A percentile compares a stretch with the other conserved stretches of the same genome.
These are phyloP conservation scores for Alligator mississippiensis DNA, from an alignment of 2,113 vertebrate genomes.

Conservation along the genomic window DNA sequence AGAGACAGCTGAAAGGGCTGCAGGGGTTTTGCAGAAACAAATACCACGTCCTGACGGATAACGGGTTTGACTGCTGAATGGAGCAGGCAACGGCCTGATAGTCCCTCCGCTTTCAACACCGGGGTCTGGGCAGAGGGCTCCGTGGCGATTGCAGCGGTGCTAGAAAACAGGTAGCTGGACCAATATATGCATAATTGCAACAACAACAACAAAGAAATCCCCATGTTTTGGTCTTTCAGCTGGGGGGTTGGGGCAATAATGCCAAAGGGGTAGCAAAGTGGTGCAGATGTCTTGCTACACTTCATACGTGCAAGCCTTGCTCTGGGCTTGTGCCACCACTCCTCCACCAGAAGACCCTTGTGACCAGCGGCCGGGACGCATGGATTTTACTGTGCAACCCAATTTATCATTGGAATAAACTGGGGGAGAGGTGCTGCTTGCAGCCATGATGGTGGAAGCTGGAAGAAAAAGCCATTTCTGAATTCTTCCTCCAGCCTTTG, in stretches of 20 bases:
- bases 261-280: no score
- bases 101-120: background rate
- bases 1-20: background rate
- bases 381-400: accelerated
- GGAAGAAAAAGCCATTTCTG: background rate
- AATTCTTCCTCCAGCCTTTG: background rate
- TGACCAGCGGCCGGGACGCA: accelerated
- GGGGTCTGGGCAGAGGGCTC: constrained; percentile 12
- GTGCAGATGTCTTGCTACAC: no score
- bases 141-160: background rate
- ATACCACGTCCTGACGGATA: background rate
- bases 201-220: constrained; percentile 50
- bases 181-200: constrained; percentile 33
- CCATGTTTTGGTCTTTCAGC: background rate
- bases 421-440: background rate
- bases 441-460: background rate
- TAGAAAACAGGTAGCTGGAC: constrained; percentile 5
- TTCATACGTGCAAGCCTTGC: no score
- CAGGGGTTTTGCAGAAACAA: background rate
- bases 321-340: no score
- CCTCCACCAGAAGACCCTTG: background rate
- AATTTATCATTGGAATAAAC: background rate
- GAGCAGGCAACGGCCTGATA: background rate
- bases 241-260: constrained; percentile 26
- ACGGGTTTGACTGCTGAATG: constrained; percentile 4